phyloP scores from a whole-genome alignment of 2,113 vertebrate genomes.

The Melanerpes formicivorus region DNA sequence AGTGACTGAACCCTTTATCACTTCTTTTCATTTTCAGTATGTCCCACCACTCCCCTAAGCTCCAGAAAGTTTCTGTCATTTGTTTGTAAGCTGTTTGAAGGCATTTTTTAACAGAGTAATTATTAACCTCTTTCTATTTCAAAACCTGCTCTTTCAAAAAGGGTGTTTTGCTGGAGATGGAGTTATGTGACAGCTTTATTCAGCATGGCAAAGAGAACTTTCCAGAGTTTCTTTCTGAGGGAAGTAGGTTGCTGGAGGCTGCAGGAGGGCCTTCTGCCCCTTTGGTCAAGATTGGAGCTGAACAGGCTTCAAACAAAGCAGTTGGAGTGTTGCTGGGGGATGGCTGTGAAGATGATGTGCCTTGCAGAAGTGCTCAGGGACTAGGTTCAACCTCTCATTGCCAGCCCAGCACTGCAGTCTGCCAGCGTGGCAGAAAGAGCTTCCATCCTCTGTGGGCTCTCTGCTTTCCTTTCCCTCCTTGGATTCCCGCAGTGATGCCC shows the following conservation, averaged over 20 bases:
- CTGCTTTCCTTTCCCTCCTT: not conserved
- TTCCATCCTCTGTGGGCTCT: accelerated
- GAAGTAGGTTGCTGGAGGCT: not conserved
- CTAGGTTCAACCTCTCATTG: not conserved
- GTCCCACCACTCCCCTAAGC: conserved; percentile 41
- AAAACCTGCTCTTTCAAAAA: conserved; percentile 4
- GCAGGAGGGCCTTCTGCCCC: not conserved
- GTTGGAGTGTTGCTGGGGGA: accelerated
- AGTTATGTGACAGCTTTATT: not conserved
- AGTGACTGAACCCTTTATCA: conserved; percentile 26
- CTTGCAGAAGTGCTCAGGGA: not conserved
- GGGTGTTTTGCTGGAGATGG: not conserved
- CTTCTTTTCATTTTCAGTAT: conserved; percentile 47
- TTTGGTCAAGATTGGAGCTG: not conserved
- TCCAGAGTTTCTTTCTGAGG: not conserved
- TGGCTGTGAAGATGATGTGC: accelerated
- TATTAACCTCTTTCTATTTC: conserved; percentile 43
- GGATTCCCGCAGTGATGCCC: accelerated
- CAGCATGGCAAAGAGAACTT: not conserved
- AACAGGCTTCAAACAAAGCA: not conserved
- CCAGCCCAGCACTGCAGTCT: not conserved
- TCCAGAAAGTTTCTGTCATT: conserved; percentile 26
- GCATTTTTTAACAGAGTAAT: conserved; percentile 4
- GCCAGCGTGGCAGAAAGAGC: accelerated
- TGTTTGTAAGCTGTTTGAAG: conserved; percentile 60